Conservation (phyloP, 2,888 invertebrate species). For the Aphodius sticticus region DNA sequence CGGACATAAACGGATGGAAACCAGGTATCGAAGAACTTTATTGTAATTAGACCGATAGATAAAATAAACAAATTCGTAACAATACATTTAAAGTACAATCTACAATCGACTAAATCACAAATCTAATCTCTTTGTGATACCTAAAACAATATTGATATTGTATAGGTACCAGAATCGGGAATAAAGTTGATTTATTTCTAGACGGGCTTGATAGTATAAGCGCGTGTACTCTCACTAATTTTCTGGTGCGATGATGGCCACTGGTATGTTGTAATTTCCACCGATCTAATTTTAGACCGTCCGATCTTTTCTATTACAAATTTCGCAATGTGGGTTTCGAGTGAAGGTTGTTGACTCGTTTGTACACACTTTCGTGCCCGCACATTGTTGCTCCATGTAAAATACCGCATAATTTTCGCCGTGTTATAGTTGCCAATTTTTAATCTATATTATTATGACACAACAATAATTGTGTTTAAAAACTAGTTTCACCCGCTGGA, state of each 20-base stretch:
- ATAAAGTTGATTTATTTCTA: too few relatives aligned
- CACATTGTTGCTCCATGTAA: not conserved
- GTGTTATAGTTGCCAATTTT: not conserved
- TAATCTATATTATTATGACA: not conserved
- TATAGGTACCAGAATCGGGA: too few relatives aligned
- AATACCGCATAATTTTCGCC: not conserved
- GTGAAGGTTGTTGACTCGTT: conserved; percentile 4
- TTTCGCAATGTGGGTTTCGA: not conserved
- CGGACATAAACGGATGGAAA: too few relatives aligned
- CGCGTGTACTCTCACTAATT: not conserved
- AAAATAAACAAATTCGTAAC: too few relatives aligned
- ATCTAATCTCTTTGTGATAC: too few relatives aligned
- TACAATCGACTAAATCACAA: too few relatives aligned
- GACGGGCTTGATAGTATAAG: not conserved
- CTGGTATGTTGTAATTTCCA: not conserved
- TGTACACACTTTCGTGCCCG: not conserved
- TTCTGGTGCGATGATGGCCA: not conserved
- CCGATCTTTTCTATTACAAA: conserved; percentile 4
- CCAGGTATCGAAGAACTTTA: too few relatives aligned
- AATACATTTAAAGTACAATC: too few relatives aligned
- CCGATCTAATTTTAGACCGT: not conserved
- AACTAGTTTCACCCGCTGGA: not conserved
- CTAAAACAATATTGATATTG: too few relatives aligned
- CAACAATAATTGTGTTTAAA: not conserved
- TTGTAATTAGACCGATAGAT: too few relatives aligned